Evolutionary conservation across 2,888 invertebrate genomes (phyloP), one percentile per base, ranked within the genome.

Genomic region (Cheilosia scutellata): DNA sequence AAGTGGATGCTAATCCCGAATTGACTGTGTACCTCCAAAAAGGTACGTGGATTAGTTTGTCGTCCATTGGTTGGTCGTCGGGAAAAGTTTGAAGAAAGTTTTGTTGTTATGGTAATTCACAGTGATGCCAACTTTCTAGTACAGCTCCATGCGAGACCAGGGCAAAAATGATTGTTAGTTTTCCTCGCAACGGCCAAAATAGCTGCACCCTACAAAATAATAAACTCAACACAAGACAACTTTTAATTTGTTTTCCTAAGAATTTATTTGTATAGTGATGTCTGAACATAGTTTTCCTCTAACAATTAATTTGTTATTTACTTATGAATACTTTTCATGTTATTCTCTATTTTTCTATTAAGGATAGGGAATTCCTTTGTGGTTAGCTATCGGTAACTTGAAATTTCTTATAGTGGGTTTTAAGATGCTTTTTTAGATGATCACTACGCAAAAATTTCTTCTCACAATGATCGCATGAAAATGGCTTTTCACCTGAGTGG

Each of bases 381-480:
- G 49, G 71, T 60, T 71, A 71, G 40, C 71, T 71, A 11, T 51
- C 16, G n/a, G 13, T 5, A 2, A 4, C 27, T n/a, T 58, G 47
- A 33, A 37, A 4, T 7, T 5, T 11, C 16, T 27, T 60, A 16
- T n/a, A 11, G 40, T 78, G 78, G 5, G 63, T 47, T 4, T 91
- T 91, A 55, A 91, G 87, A 75, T 91, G 91, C 51, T 92, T 91
- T 68, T 91, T 91, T 13, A 91, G 88, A 66, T 91, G 91, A 86
- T 91, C 91, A 77, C 91, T 91, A 42, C 91, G 89, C 55, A 90
- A 89, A 68, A 91, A 91, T 11, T 90, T 89, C 29, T 90, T 90
- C 37, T 89, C 88, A 75, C 91, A 91, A 58, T 90, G 88, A 7
- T 80, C 88, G 57, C 91, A 91, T 27, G 88, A 88, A 55, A 89